phyloP scores from a whole-genome alignment of 2,888 invertebrate species.

The Lomographa bimaculata region DNA sequence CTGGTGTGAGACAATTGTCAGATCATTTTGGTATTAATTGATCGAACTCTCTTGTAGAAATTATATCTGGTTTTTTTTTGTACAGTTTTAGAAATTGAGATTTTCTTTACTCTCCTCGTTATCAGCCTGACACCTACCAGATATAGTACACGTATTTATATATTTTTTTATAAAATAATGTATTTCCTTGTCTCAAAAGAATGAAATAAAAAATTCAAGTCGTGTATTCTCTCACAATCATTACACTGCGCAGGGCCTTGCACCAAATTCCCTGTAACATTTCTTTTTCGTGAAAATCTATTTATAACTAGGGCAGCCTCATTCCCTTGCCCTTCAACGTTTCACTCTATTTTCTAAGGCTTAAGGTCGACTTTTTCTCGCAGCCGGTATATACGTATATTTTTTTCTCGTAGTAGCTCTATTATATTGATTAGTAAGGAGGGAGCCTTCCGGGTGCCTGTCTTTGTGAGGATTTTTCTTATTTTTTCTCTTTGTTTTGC shows the following conservation, averaged over 20 bases:
- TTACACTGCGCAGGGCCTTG: constrained; percentile 70
- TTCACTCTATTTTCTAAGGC: constrained; percentile 36
- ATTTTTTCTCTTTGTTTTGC: constrained; percentile 69
- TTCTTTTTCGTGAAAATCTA: constrained; percentile 84
- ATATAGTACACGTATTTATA: too few species aligned
- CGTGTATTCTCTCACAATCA: constrained; percentile 43
- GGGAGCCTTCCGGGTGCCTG: constrained; percentile 68
- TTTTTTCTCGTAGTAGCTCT: constrained; percentile 81
- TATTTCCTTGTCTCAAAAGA: constrained; percentile 10
- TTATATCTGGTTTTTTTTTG: too few species aligned
- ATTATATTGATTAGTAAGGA: constrained; percentile 82
- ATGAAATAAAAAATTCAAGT: constrained; percentile 31
- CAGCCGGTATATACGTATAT: constrained; percentile 60
- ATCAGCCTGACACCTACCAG: too few species aligned
- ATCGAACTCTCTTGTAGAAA: too few species aligned
- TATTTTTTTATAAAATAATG: not conserved
- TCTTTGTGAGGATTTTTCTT: constrained; percentile 71
- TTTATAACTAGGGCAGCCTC: constrained; percentile 82
- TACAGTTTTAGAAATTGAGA: too few species aligned
- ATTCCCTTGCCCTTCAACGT: constrained; percentile 45
- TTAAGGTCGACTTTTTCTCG: constrained; percentile 42
- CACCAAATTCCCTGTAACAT: constrained; percentile 82
- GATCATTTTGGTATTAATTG: too few species aligned
- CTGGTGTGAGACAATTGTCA: too few species aligned
- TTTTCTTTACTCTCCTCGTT: too few species aligned